A percentile compares a stretch with the other conserved stretches of the same genome.
phyloP scores from a whole-genome alignment of 2,113 vertebrate species.

The Ginglymostoma cirratum region DNA sequence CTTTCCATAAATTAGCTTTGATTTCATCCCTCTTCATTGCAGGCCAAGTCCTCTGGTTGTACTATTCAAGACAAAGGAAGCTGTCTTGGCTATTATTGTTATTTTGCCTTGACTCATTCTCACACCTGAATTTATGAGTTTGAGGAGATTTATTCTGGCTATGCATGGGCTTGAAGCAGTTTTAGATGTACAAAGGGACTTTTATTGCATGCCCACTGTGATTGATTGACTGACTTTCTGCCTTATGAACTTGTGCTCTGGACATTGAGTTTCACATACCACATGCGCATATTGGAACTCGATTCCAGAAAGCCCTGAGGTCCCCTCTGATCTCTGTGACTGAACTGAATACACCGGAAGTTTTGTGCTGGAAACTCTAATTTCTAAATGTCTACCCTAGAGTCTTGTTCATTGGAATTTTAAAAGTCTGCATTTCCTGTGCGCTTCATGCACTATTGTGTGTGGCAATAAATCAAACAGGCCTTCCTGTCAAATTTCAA shows the following conservation, averaged over 20 bases:
- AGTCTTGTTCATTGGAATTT: neutral
- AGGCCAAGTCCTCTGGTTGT: neutral
- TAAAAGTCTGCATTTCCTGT: neutral
- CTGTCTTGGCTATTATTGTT: neutral
- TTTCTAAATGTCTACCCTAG: conserved; percentile 8
- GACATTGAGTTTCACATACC: neutral
- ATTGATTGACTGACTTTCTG: neutral
- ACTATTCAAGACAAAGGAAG: neutral
- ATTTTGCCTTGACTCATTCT: neutral
- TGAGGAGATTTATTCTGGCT: neutral
- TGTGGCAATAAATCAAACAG: conserved; percentile 2
- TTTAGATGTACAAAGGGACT: neutral
- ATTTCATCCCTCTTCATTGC: neutral
- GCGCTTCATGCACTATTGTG: neutral
- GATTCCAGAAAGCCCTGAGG: neutral
- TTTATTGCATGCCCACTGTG: neutral
- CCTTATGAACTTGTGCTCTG: neutral
- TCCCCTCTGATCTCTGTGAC: neutral
- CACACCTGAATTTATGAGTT: neutral
- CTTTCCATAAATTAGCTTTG: neutral
- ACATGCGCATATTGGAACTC: neutral
- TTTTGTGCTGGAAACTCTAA: neutral
- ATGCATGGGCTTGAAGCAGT: neutral
- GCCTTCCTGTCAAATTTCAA: conserved; percentile 6
- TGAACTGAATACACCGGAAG: neutral